A percentile compares a stretch with the other conserved stretches of the same genome.
Conservation (phyloP, 2,113 vertebrate genomes). For the Ctenomys sociabilis region DNA sequence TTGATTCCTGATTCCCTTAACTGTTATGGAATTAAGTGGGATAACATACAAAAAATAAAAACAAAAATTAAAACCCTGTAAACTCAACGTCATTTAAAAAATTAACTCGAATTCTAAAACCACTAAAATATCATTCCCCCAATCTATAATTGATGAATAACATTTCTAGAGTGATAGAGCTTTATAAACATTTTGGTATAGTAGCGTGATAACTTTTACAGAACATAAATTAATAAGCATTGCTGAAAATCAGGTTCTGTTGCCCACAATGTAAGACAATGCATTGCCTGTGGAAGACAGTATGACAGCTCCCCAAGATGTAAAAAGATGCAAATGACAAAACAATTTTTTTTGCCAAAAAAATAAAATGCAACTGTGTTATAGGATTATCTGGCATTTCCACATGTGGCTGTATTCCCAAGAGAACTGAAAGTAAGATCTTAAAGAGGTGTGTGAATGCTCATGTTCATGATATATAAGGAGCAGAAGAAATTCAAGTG, state of each 20-base stretch:
- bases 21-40: not conserved
- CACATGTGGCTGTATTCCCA: not conserved
- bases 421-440: not conserved
- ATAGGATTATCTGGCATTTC: not conserved
- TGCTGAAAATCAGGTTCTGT: not conserved
- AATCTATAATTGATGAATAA: not conserved
- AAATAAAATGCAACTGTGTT: too few relatives aligned
- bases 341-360: too few relatives aligned
- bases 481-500: not conserved
- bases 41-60: not conserved
- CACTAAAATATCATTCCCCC: not conserved
- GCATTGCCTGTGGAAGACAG: not conserved
- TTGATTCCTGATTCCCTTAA: not conserved
- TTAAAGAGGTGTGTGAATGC: not conserved
- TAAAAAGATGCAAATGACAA: not conserved
- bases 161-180: not conserved
- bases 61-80: not conserved
- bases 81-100: not conserved
- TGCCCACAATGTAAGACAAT: not conserved
- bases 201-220: not conserved
- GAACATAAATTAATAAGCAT: not conserved
- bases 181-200: not conserved
- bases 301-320: not conserved
- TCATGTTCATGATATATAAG: not conserved
- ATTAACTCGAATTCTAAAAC: not conserved